Evolutionary conservation across 2,113 vertebrate species (phyloP).

Genomic region (Lophius piscatorius): DNA sequence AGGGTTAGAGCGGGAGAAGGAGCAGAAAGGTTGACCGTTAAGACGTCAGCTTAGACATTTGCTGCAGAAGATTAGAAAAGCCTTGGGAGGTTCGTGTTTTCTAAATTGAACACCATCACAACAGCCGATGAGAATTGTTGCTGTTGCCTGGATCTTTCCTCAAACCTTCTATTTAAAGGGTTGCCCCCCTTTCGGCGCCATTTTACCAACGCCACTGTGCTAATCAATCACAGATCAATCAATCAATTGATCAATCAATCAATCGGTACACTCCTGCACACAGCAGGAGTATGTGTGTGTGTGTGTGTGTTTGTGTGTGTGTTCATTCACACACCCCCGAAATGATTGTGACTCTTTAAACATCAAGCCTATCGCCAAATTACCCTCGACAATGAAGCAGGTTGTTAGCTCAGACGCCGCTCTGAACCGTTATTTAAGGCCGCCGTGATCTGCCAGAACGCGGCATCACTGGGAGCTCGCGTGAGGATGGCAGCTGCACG

Average conservation of each 20-base stretch:
- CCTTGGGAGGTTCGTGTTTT: too few species aligned
- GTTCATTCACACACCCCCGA: constrained; percentile 31
- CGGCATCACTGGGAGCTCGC: constrained; percentile 62
- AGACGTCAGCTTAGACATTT: too few species aligned
- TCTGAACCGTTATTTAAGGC: constrained; percentile 71
- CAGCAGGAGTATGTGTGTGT: background rate
- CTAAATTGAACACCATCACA: constrained; percentile 53
- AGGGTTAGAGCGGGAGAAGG: too few species aligned
- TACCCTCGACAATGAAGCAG: constrained; percentile 78
- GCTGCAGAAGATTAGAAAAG: too few species aligned
- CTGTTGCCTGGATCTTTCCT: constrained; percentile 65
- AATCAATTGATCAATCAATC: too few species aligned
- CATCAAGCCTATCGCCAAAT: constrained; percentile 78
- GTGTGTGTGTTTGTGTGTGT: constrained; percentile 3
- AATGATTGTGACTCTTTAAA: constrained; percentile 76
- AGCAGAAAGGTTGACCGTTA: too few species aligned
- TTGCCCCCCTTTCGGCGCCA: constrained; percentile 74
- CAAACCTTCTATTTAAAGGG: constrained; percentile 80
- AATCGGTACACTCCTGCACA: constrained; percentile 63
- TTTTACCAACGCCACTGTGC: constrained; percentile 81
- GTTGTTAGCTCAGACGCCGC: constrained; percentile 74
- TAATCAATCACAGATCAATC: constrained; percentile 85
- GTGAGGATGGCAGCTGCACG: constrained; percentile 66
- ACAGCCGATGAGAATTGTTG: constrained; percentile 79
- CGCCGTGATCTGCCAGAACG: constrained; percentile 67